Percentiles rank a stretch among this genome's conserved stretches.
Conservation (phyloP, 2,797 vertebrate species). For the Sparus aurata region DNA sequence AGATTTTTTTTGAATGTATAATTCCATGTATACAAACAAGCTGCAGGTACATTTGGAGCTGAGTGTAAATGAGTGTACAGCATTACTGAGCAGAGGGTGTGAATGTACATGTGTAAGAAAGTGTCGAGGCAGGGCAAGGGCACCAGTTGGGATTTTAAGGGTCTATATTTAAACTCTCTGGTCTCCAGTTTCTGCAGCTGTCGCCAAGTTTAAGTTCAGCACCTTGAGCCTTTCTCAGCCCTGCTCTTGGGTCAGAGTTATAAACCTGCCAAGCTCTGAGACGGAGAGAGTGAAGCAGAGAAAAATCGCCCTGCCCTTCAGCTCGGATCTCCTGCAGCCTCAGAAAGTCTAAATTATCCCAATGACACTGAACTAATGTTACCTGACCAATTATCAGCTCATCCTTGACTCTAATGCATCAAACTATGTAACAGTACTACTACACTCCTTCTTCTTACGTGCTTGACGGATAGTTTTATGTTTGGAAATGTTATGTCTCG, state of each 20-base stretch:
- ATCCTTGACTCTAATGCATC: conserved; percentile 1
- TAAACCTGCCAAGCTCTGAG: conserved; percentile 74
- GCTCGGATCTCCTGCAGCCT: conserved; percentile 23
- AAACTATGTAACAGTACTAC: not conserved
- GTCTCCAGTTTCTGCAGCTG: conserved; percentile 87
- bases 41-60: conserved; percentile 34
- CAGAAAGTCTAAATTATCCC: conserved; percentile 29
- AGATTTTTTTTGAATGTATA: not conserved
- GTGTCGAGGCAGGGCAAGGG: conserved; percentile 71
- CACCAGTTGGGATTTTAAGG: conserved; percentile 77
- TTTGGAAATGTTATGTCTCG: not conserved
- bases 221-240: conserved; percentile 81
- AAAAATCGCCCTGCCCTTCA: conserved; percentile 25
- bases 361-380: conserved; percentile 2
- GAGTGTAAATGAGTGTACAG: conserved; percentile 70
- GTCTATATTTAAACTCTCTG: conserved; percentile 85
- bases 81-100: conserved; percentile 65
- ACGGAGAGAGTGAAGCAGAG: conserved; percentile 44
- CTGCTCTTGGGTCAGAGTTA: conserved; percentile 68
- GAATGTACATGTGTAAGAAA: conserved; percentile 77
- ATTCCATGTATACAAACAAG: conserved; percentile 29
- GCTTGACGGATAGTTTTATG: not conserved
- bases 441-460: not conserved
- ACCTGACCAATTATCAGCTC: not conserved
- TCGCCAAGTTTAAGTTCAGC: conserved; percentile 86